Evolutionary conservation across 1,140 invertebrate species (phyloP), one percentile per base, ranked within the genome.

Genomic region (Drosophila kikkawai): DNA sequence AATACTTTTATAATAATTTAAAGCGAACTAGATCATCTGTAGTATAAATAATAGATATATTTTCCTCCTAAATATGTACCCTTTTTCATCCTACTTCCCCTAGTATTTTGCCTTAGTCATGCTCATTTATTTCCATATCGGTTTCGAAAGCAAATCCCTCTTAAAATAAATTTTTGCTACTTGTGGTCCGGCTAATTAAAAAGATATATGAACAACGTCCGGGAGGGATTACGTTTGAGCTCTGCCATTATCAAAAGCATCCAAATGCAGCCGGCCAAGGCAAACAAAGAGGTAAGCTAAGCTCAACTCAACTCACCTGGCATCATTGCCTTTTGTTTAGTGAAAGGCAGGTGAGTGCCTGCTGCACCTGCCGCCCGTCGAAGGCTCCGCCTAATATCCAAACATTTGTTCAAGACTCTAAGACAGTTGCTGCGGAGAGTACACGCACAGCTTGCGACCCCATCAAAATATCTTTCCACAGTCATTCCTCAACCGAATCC

Each of bases 301-400:
- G 50, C 50, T 70, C 17, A 48, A 6, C 13, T 32, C 44, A 17
- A 44, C 63, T 66, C 63, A 66, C 41, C 58, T 50, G 66, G 51
- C 69, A 42, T 42, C 32, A 37, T 15, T 73, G 44, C 53, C 55
- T 73, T 73, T 73, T 74, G 70, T 74, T 74, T 74, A 32, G 70
- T 74, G 70, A 74, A 74, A 74, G 70, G 70, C 70, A 67, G 44
- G 44, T 68, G 67, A 60, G 19, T 50, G 37, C 37, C 70, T 34
- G 68, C 68, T 73, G 70, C 70, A 73, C 70, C 70, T 74, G 70
- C 68, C 55, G 17, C 45, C 22, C 37, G 51, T 22, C 45, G 22
- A 59, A 42, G 69, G 70, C 70, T 73, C 55, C 70, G 39, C 70
- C 70, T 74, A 74, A 73, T 74, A 51, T 51, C 56, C 68, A 74